Evolutionary conservation across 92 coral and sea anemone species (phyloP).

Genomic region (Meandrina meandrites): DNA sequence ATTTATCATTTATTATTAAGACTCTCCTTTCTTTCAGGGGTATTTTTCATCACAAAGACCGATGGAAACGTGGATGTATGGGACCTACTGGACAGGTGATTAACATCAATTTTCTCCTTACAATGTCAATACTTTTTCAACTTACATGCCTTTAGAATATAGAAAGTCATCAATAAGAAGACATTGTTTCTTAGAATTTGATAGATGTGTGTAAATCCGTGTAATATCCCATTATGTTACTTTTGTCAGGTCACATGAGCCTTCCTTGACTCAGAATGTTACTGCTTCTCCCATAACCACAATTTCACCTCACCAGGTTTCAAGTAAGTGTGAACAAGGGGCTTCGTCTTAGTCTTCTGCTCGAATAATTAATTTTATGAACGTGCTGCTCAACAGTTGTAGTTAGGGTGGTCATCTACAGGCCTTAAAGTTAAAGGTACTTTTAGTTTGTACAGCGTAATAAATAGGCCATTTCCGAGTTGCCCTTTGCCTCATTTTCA

Average conservation of each 20-base stretch:
- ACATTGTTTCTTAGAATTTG: too few species aligned
- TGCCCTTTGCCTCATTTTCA: too few species aligned
- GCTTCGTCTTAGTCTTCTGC: background rate
- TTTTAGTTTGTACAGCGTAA: too few species aligned
- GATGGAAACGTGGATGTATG: constrained; percentile 99
- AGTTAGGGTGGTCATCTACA: background rate
- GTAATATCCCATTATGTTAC: too few species aligned
- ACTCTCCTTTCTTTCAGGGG: constrained; percentile 60
- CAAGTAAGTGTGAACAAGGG: constrained; percentile 63
- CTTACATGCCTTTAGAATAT: too few species aligned
- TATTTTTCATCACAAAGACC: constrained; percentile 90
- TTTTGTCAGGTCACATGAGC: constrained; percentile 87
- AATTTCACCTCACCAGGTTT: constrained; percentile 90
- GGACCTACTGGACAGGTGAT: constrained; percentile 94
- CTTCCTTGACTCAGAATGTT: constrained; percentile 94
- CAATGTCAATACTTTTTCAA: background rate
- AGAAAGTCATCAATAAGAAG: background rate
- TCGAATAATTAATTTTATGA: background rate
- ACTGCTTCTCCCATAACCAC: constrained; percentile 92
- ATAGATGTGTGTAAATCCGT: too few species aligned
- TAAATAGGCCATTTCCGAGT: too few species aligned
- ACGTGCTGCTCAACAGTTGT: background rate
- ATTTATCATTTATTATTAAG: background rate
- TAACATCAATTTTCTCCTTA: background rate
- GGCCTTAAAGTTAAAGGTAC: too few species aligned